phyloP scores from a whole-genome alignment of 2,888 invertebrate genomes.

The Eristalis intricaria region DNA sequence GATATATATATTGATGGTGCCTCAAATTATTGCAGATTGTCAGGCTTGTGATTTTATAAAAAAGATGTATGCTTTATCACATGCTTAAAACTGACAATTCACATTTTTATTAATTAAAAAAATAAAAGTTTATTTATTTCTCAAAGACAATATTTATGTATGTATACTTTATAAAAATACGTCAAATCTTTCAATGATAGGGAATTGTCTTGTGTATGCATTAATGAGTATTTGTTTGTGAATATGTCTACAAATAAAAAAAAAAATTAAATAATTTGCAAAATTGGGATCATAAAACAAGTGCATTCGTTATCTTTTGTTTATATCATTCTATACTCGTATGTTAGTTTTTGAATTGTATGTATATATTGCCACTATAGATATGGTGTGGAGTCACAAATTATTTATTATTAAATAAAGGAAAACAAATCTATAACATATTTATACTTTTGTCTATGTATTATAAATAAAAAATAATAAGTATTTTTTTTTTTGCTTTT shows the following conservation, averaged over 20 bases:
- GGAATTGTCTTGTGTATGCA: background rate
- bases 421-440: slow-evolving; percentile 35
- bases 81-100: slow-evolving; percentile 53
- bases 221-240: slow-evolving; percentile 17
- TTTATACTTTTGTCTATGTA: slow-evolving; percentile 36
- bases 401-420: slow-evolving; percentile 49
- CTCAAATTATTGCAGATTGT: slow-evolving; percentile 28
- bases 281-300: background rate
- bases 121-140: slow-evolving; percentile 30
- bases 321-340: background rate
- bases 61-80: slow-evolving; percentile 15
- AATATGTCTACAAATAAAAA: background rate
- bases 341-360: slow-evolving; percentile 9
- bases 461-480: slow-evolving; percentile 40
- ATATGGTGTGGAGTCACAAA: slow-evolving; percentile 33
- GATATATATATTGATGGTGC: slow-evolving; percentile 20
- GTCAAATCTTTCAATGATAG: slow-evolving; percentile 3
- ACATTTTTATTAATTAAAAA: slow-evolving; percentile 28
- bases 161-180: slow-evolving; percentile 63
- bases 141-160: background rate
- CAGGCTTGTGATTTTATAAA: slow-evolving; percentile 42
- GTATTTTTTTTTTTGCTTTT: slow-evolving; percentile 49
- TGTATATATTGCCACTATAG: slow-evolving; percentile 22
- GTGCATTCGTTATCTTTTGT: background rate
- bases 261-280: background rate